These are phyloP conservation scores for Rachycentron canadum DNA, from an alignment of 2,797 vertebrate genomes.

Conservation along the genomic window DNA sequence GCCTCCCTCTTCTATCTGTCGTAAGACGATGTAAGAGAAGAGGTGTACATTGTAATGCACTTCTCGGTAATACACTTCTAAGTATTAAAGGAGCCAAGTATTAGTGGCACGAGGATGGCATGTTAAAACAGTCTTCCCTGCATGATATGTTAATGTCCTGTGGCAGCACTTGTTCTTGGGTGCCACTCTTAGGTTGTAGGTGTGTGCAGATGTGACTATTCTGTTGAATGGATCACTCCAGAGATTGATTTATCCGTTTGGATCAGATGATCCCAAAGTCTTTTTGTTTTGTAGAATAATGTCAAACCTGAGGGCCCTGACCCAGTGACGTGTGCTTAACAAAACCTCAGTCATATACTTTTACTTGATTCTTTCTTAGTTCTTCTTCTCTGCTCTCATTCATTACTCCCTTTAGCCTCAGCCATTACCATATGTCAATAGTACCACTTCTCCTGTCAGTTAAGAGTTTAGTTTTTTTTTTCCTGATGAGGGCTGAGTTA, in stretches of 20 bases:
- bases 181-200: background rate
- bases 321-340: conserved; percentile 11
- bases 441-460: background rate
- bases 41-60: conserved; percentile 67
- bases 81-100: conserved; percentile 48
- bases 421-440: background rate
- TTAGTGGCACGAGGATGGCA: conserved; percentile 37
- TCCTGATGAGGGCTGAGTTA: background rate
- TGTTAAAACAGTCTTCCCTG: conserved; percentile 15
- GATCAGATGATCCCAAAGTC: background rate
- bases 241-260: background rate
- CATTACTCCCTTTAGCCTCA: conserved; percentile 10
- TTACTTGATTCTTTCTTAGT: too few relatives aligned
- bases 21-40: conserved; percentile 81
- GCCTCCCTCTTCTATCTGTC: conserved; percentile 65
- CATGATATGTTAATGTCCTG: background rate
- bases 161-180: conserved; percentile 5
- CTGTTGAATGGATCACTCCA: background rate
- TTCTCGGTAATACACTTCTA: conserved; percentile 40
- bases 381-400: background rate
- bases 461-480: too few relatives aligned
- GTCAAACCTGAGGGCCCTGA: background rate
- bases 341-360: background rate
- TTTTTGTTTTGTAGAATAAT: background rate
- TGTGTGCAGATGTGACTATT: background rate